Evolutionary conservation across 1,140 invertebrate species (phyloP).

Genomic region (Drosophila rufa): DNA sequence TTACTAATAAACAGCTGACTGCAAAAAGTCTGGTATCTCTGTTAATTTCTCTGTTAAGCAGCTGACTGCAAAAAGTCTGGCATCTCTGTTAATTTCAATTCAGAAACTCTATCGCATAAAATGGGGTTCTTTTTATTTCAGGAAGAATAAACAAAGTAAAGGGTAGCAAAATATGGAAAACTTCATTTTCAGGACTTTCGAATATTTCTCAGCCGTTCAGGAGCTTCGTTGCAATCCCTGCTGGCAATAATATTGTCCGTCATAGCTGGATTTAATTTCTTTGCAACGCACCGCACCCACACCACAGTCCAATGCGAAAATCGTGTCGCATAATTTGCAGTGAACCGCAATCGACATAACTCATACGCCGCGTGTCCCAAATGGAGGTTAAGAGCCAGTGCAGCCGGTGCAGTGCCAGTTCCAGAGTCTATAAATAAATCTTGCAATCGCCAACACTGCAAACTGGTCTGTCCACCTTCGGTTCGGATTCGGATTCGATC

Average conservation of each 20-base stretch:
- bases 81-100: too few species aligned
- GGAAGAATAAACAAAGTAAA: too few species aligned
- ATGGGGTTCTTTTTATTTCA: too few species aligned
- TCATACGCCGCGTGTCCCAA: slow-evolving; percentile 78
- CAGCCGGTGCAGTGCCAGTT: slow-evolving; percentile 47
- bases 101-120: too few species aligned
- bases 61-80: too few species aligned
- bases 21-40: too few species aligned
- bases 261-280: background rate
- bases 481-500: slow-evolving; percentile 1
- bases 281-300: background rate
- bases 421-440: slow-evolving; percentile 76
- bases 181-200: background rate
- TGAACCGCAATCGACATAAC: slow-evolving; percentile 70
- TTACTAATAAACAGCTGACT: too few species aligned
- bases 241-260: slow-evolving; percentile 1
- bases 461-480: slow-evolving; percentile 42
- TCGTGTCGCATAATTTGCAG: slow-evolving; percentile 54
- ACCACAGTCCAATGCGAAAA: slow-evolving; percentile 22
- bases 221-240: too few species aligned
- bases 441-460: slow-evolving; percentile 46
- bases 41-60: too few species aligned
- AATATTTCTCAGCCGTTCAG: background rate
- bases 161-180: background rate
- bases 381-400: slow-evolving; percentile 77